These are phyloP conservation scores for Antechinus flavipes DNA, from an alignment of 2,113 vertebrate genomes.

Conservation along the genomic window DNA sequence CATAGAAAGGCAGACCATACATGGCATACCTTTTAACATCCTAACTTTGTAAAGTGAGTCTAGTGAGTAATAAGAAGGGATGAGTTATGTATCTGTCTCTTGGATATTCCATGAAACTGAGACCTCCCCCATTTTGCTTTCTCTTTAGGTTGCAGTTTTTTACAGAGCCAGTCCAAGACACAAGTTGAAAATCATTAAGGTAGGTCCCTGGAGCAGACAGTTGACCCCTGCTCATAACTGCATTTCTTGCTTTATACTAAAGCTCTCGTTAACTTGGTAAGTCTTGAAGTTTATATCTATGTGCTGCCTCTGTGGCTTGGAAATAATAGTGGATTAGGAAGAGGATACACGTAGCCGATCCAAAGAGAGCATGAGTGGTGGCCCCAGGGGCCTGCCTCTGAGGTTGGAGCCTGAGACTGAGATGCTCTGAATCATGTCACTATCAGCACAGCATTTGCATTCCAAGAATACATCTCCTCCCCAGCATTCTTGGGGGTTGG, in stretches of 20 bases:
- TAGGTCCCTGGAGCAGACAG: conserved; percentile 73
- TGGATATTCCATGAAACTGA: not conserved
- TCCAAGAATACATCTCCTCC: not conserved
- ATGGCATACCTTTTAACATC: not conserved
- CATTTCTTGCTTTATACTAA: not conserved
- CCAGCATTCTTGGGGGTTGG: not conserved
- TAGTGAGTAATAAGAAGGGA: not conserved
- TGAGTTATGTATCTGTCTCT: not conserved
- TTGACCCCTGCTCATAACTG: conserved; percentile 6
- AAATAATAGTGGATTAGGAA: not conserved
- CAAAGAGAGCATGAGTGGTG: not conserved
- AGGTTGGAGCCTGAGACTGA: not conserved
- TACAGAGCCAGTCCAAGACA: conserved; percentile 97
- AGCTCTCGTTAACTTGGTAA: not conserved
- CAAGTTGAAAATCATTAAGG: conserved; percentile 99
- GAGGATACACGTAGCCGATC: not conserved
- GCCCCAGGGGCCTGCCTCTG: not conserved
- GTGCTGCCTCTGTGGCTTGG: not conserved
- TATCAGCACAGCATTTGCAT: not conserved
- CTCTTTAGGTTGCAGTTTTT: conserved; percentile 92
- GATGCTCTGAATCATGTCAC: not conserved
- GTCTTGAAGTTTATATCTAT: not conserved
- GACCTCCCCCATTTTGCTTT: conserved; percentile 28
- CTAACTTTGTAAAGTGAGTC: not conserved
- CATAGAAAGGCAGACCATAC: not conserved